These are phyloP conservation scores for Diarsia rubi DNA, from an alignment of 2,888 invertebrate species.

Conservation along the genomic window DNA sequence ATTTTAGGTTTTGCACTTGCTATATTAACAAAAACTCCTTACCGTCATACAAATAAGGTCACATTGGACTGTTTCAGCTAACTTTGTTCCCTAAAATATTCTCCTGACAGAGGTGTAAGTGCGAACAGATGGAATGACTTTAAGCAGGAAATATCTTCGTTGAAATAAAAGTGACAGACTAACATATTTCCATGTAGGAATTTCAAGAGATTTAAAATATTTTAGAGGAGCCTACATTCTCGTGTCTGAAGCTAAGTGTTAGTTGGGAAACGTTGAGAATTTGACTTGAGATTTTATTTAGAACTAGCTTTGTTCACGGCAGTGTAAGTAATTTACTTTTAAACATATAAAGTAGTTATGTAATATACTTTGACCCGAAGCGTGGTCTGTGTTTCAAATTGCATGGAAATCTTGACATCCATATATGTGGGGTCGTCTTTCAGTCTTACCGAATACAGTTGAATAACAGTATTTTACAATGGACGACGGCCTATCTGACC, in stretches of 20 bases:
- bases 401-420: neutral
- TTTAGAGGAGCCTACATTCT: conserved; percentile 45
- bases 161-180: conserved; percentile 60
- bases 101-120: conserved; percentile 56
- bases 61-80: conserved; percentile 8
- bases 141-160: conserved; percentile 56
- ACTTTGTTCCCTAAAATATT: conserved; percentile 32
- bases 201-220: conserved; percentile 61
- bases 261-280: conserved; percentile 28
- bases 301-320: neutral
- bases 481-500: no score
- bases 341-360: neutral
- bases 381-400: neutral
- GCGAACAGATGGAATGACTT: conserved; percentile 62
- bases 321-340: neutral
- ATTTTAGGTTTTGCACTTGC: conserved; percentile 41
- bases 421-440: no score
- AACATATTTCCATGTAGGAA: conserved; percentile 54
- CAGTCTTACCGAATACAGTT: no score
- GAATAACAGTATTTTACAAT: no score
- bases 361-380: neutral
- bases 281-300: conserved; percentile 23
- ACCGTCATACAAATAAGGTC: conserved; percentile 49
- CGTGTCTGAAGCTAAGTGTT: conserved; percentile 25
- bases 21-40: conserved; percentile 50